These are phyloP conservation scores for Adelognathus sp. DNA, from an alignment of 2,888 invertebrate genomes.

Conservation along the genomic window DNA sequence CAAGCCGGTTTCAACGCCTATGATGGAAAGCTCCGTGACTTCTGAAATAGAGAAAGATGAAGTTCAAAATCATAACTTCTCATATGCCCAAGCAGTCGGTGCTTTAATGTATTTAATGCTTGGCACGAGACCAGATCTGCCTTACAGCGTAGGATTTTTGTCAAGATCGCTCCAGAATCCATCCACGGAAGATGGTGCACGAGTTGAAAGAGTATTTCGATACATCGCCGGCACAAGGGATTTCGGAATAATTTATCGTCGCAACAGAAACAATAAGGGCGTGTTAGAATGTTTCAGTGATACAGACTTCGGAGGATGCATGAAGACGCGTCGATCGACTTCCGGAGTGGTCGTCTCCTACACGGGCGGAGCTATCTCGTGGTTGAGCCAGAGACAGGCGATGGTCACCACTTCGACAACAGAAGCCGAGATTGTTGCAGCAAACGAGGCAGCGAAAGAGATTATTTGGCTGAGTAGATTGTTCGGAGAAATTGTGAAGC, in stretches of 20 bases:
- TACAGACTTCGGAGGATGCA: slow-evolving; percentile 73
- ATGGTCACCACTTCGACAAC: slow-evolving; percentile 63
- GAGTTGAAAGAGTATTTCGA: slow-evolving; percentile 29
- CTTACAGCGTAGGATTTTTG: slow-evolving; percentile 20
- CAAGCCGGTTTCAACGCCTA: no score
- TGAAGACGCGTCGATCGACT: slow-evolving; percentile 67
- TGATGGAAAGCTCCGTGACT: no score
- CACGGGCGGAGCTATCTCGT: slow-evolving; percentile 66
- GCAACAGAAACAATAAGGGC: neutral
- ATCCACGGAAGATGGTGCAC: no score
- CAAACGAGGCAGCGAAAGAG: no score
- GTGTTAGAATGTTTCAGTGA: slow-evolving; percentile 57
- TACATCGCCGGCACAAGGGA: slow-evolving; percentile 67
- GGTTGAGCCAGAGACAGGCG: slow-evolving; percentile 56
- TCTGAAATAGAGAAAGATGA: slow-evolving; percentile 21
- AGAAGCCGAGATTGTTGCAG: slow-evolving; percentile 71
- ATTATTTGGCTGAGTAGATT: no score
- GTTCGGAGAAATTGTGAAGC: no score
- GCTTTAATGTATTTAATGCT: slow-evolving; percentile 25
- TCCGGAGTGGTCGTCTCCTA: slow-evolving; percentile 62
- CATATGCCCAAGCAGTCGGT: slow-evolving; percentile 17
- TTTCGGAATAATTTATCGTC: slow-evolving; percentile 64
- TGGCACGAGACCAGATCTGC: slow-evolving; percentile 20
- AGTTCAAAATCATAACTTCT: no score
- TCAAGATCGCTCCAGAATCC: no score